Percentiles rank a stretch among this genome's conserved stretches.
phyloP scores from a whole-genome alignment of 2,888 invertebrate genomes.

The Cephus rjabovi region DNA sequence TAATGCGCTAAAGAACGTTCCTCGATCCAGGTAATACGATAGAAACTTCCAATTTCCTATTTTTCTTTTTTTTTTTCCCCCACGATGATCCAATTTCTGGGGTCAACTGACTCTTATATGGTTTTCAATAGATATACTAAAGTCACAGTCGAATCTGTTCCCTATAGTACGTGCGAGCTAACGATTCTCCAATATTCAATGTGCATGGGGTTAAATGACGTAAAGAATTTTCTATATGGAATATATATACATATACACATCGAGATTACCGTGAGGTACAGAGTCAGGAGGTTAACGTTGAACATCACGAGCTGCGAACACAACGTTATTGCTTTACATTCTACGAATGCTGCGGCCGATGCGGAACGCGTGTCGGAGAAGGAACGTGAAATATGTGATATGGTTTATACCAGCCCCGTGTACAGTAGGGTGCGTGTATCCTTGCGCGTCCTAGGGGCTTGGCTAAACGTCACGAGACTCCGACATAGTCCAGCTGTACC shows the following conservation, averaged over 20 bases:
- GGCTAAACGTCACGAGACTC: neutral
- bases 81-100: neutral
- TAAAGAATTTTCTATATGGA: neutral
- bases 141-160: neutral
- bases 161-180: neutral
- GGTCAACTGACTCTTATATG: neutral
- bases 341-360: neutral
- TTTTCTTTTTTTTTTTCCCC: neutral
- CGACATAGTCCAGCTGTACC: neutral
- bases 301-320: neutral
- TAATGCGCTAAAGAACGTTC: neutral
- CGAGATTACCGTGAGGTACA: neutral
- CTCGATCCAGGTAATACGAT: neutral
- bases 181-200: neutral
- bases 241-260: neutral
- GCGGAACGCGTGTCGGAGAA: neutral
- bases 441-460: neutral
- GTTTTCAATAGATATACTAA: neutral
- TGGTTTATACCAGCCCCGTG: neutral
- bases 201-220: neutral
- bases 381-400: slow-evolving; percentile 4
- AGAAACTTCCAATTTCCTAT: neutral
- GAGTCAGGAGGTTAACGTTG: neutral
- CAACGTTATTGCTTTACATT: neutral
- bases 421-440: neutral